Evolutionary conservation across 2,113 vertebrate genomes (phyloP).

Genomic region (Phyllostomus discolor): DNA sequence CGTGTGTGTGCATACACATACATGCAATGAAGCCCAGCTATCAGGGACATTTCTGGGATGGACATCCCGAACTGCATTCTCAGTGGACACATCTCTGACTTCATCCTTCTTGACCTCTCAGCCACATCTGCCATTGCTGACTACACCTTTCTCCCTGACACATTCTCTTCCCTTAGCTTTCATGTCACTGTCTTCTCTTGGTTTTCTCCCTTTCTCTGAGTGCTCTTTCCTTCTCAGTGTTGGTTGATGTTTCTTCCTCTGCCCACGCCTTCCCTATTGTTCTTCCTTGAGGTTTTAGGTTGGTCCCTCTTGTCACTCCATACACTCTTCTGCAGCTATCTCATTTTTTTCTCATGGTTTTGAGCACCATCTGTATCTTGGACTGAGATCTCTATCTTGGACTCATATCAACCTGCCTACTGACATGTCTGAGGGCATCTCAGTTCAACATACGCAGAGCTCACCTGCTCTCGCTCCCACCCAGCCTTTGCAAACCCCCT

Average conservation of each 20-base stretch:
- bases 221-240: neutral
- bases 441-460: neutral
- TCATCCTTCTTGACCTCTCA: neutral
- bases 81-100: neutral
- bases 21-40: neutral
- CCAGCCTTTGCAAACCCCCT: neutral
- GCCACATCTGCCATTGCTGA: neutral
- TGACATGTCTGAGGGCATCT: neutral
- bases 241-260: neutral
- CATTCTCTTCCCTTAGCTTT: neutral
- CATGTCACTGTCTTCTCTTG: neutral
- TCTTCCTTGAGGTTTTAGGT: neutral
- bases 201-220: neutral
- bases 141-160: neutral
- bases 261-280: neutral
- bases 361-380: neutral
- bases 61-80: neutral
- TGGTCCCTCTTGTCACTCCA: neutral
- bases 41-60: neutral
- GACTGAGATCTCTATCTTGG: neutral
- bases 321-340: neutral
- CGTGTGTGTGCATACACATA: too few relatives aligned
- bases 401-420: neutral
- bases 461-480: neutral
- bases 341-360: constrained; percentile 15